Conservation (phyloP, 2,797 vertebrate genomes). For the Sebastes vulpes region DNA sequence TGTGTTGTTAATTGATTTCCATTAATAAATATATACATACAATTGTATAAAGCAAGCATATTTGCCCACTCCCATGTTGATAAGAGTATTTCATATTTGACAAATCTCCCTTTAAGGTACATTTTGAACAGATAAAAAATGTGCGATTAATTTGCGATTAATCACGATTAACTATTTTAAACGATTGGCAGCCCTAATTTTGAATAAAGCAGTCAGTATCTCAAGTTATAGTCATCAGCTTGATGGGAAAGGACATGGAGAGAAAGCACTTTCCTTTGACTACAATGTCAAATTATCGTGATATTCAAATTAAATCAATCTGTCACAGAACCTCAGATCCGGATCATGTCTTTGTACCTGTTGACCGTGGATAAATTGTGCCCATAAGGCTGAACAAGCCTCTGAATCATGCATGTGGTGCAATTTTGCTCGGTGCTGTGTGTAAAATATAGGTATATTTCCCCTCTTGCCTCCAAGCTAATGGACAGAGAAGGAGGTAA, state of each 20-base stretch:
- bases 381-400: slow-evolving; percentile 12
- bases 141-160: too few relatives aligned
- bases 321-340: slow-evolving; percentile 22
- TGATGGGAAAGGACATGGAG: slow-evolving; percentile 6
- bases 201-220: not conserved
- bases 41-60: too few relatives aligned
- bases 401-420: slow-evolving; percentile 52
- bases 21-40: too few relatives aligned
- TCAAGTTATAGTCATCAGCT: not conserved
- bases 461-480: slow-evolving; percentile 35
- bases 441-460: slow-evolving; percentile 44
- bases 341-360: slow-evolving; percentile 10
- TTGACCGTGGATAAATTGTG: slow-evolving; percentile 28
- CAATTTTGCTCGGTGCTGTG: slow-evolving; percentile 11
- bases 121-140: too few relatives aligned
- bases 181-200: too few relatives aligned
- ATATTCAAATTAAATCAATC: slow-evolving; percentile 39
- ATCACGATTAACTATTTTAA: too few relatives aligned
- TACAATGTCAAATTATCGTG: slow-evolving; percentile 7
- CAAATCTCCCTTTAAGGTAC: too few relatives aligned
- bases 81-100: too few relatives aligned
- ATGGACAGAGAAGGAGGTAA: slow-evolving; percentile 47
- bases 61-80: too few relatives aligned
- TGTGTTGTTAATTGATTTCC: too few relatives aligned
- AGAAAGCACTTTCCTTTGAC: slow-evolving; percentile 29